Percentiles rank a stretch among this genome's conserved stretches.
These are phyloP conservation scores for Apeltes quadracus DNA, from an alignment of 2,113 vertebrate species.

Conservation along the genomic window DNA sequence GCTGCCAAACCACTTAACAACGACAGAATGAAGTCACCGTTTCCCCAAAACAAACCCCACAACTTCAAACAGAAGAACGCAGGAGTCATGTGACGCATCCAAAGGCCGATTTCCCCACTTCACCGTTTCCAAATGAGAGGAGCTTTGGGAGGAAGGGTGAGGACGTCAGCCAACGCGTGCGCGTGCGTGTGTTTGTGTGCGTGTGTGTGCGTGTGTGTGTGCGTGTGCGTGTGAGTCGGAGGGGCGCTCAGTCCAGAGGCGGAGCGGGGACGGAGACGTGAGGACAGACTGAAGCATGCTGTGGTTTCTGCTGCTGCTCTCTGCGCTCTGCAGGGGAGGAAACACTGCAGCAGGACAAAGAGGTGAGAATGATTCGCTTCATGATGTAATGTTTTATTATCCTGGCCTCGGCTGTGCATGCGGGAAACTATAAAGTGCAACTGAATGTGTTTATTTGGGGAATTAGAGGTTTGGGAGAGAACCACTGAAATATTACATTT, in stretches of 20 bases:
- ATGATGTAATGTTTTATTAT: background rate
- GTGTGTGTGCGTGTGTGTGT: background rate
- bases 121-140: background rate
- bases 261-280: slow-evolving; percentile 10
- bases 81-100: slow-evolving; percentile 17
- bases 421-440: background rate
- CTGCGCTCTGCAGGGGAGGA: slow-evolving; percentile 51
- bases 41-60: background rate
- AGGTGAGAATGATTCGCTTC: slow-evolving; percentile 62
- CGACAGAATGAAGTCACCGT: background rate
- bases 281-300: slow-evolving; percentile 49
- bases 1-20: background rate
- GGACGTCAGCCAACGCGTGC: slow-evolving; percentile 15
- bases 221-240: slow-evolving; percentile 3
- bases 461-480: background rate
- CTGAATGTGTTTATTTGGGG: background rate
- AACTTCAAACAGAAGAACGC: background rate
- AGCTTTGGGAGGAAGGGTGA: slow-evolving; percentile 21
- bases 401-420: background rate
- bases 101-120: background rate
- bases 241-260: slow-evolving; percentile 4
- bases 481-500: background rate
- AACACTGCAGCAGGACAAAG: slow-evolving; percentile 62
- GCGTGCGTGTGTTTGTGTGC: background rate
- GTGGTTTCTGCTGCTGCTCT: slow-evolving; percentile 60